A percentile compares a stretch with the other conserved stretches of the same genome.
Evolutionary conservation across 2,888 invertebrate genomes (phyloP).

Genomic region (Druceiella hillmani): DNA sequence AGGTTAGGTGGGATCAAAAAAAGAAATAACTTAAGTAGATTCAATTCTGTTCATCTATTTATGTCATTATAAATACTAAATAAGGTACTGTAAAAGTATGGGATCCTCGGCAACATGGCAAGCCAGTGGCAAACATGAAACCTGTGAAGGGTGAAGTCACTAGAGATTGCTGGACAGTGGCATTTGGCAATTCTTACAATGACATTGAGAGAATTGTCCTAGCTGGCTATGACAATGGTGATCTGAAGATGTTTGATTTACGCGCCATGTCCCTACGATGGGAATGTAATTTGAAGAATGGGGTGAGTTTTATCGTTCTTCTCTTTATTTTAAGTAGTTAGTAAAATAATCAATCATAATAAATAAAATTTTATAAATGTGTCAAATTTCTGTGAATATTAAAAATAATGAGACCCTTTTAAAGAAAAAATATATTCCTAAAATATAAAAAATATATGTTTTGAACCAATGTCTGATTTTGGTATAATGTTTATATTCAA

Average conservation of each 20-base stretch:
- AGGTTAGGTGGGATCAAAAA: not conserved
- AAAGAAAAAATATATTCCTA: too few species aligned
- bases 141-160: constrained; percentile 62
- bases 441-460: too few species aligned
- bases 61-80: constrained; percentile 9
- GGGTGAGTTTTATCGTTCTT: constrained; percentile 52
- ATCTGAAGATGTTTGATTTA: constrained; percentile 90
- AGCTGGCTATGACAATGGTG: constrained; percentile 96
- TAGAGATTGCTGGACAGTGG: constrained; percentile 91
- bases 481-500: too few species aligned
- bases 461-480: too few species aligned
- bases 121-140: constrained; percentile 86
- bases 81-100: constrained; percentile 85
- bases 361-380: too few species aligned
- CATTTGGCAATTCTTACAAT: constrained; percentile 88
- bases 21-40: not conserved
- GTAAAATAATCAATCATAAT: too few species aligned
- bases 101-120: constrained; percentile 87
- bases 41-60: constrained; percentile 7
- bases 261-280: constrained; percentile 77
- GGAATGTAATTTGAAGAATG: constrained; percentile 91
- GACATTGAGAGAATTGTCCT: constrained; percentile 79
- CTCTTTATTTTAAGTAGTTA: too few species aligned
- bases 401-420: too few species aligned
- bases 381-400: too few species aligned